Evolutionary conservation across 2,888 invertebrate genomes (phyloP), one percentile per base, ranked within the genome.

Genomic region (Serripes groenlandicus): DNA sequence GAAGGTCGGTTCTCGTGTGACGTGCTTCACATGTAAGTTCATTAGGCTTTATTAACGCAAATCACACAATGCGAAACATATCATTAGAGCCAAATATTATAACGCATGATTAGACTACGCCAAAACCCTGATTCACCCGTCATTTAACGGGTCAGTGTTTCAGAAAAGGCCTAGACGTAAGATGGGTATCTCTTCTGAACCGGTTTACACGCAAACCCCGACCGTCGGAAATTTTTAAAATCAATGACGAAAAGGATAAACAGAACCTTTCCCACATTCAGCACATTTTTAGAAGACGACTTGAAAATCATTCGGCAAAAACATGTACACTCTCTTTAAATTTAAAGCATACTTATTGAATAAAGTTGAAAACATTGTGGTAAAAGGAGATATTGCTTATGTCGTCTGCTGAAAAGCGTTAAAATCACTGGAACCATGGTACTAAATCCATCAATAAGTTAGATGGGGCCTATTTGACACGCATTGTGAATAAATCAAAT

Each of bases 1-100:
- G n/a, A n/a, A n/a, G n/a, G n/a, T n/a, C n/a, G n/a, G n/a, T n/a
- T n/a, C n/a, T n/a, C n/a, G n/a, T n/a, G n/a, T n/a, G n/a, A n/a
- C n/a, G n/a, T n/a, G n/a, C n/a, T n/a, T n/a, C n/a, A n/a, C n/a
- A n/a, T n/a, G n/a, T n/a, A 21, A 42, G 42, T 66, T 66, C 66
- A 66, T 66, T 66, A 66, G 42, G 66, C 26, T 42, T 66, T 23
- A 66, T 66, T 66, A 66, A 21, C 34, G 49, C 66, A 23, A 42
- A 66, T 26, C 42, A 42, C 23, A 66, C 42, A 42, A 15, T 23
- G 26, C 42, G 23, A 35, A 26, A 66, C 28, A 42, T 42, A 42
- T 42, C 42, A 26, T 62, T 34, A 34, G 32, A 30, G 34, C 62
- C 62, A 0, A 15, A 0, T 18, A 32, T 62, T 56, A 56, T 11